Base-by-base conservation (phyloP, 37 sponge, comb jelly and placozoan species). In the Aplysina aerophoba region DNA sequence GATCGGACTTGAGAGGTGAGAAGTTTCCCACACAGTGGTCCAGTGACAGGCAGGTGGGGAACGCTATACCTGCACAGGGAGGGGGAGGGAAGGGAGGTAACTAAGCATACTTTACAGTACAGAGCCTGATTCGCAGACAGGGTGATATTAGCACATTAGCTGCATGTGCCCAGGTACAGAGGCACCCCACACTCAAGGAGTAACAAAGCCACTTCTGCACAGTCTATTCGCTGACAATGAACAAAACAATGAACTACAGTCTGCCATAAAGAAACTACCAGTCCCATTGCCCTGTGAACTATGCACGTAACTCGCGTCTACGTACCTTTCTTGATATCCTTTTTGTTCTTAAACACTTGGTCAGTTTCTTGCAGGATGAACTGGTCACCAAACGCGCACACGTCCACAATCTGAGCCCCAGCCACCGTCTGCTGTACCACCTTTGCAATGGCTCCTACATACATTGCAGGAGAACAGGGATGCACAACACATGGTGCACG, bases 311-410 rank as follows among this genome's bases (percentile, higher is more conserved):
- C 59, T 15, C 37, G 40, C 44, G 4, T 24, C 1, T 30, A n/a
- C n/a, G n/a, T n/a, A 95, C 96, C 98, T 92, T 99, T 99, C 94
- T 99, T 99, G 89, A 99, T 88, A 15, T 94, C 89, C 79, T 99
- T 99, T 57, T 99, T 97, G 60, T 95, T 97, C 88, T 96, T 96
- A 89, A 88, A 99, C 8, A 96, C 96, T 67, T 93, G 93, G 17
- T 81, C 80, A 11, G 97, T 95, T 78, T 99, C 99, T 28, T 97
- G 97, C 66, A 91, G 31, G 24, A 99, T 97, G 59, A 99, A 38
- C 44, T 79, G 55, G 67, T 99, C 99, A 39, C 99, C 98, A 38
- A 88, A 57, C 40, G 88, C 80, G 79, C 96, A 98, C 56, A 98
- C 81, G 28, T 92, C 92, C 16, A 92, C 71, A 5, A 94, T 88